phyloP scores from a whole-genome alignment of 2,888 invertebrate genomes.

The Limnephilus auricula region DNA sequence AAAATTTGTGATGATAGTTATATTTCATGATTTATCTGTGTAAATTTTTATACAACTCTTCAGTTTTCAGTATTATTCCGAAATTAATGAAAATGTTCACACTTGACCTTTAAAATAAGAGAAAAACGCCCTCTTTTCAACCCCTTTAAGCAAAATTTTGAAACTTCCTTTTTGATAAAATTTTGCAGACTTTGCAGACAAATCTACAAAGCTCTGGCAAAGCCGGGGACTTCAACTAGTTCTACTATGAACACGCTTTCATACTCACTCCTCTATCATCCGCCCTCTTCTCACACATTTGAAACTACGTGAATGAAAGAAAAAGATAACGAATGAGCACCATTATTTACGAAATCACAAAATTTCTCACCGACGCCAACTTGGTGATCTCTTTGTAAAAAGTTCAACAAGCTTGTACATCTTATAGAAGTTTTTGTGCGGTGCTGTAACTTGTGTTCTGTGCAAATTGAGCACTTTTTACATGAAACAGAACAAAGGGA shows the following conservation, averaged over 20 bases:
- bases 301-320: neutral
- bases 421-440: neutral
- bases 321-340: neutral
- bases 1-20: no score
- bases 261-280: neutral
- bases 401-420: neutral
- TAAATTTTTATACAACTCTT: no score
- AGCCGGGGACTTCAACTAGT: neutral
- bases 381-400: neutral
- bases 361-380: neutral
- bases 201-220: no score
- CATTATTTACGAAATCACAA: neutral
- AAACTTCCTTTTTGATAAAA: no score
- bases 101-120: no score
- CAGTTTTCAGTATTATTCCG: no score
- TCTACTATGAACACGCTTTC: neutral
- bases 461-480: neutral
- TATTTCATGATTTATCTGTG: no score
- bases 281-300: neutral
- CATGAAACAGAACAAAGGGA: neutral
- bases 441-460: neutral
- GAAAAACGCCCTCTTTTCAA: no score
- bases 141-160: no score
- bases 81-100: no score
- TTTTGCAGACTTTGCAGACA: no score